These are phyloP conservation scores for Aptenodytes forsteri DNA, from an alignment of 2,113 vertebrate species.

Conservation along the genomic window DNA sequence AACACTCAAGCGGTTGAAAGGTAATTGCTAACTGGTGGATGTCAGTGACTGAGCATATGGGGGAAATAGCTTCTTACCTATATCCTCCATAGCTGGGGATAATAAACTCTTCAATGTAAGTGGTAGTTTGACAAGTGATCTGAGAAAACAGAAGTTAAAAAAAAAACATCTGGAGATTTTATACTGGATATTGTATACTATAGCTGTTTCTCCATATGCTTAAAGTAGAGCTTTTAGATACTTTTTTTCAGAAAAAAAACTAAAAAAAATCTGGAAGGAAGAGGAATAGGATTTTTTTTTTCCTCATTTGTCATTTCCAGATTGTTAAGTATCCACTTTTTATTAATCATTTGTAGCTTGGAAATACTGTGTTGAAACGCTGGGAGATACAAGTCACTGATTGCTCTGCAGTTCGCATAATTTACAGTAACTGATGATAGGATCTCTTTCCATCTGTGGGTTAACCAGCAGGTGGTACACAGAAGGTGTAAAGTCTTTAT, in stretches of 20 bases:
- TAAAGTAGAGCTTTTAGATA: not conserved
- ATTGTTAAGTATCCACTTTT: not conserved
- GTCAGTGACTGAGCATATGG: not conserved
- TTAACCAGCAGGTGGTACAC: not conserved
- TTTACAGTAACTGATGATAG: not conserved
- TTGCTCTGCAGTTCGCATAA: not conserved
- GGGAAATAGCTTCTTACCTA: not conserved
- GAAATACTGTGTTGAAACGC: not conserved
- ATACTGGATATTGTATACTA: too few relatives aligned
- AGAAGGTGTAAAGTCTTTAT: not conserved
- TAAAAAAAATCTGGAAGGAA: not conserved
- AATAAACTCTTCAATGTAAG: not conserved
- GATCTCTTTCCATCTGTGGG: not conserved
- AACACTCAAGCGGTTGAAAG: not conserved
- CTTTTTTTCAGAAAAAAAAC: not conserved
- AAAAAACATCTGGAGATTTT: not conserved
- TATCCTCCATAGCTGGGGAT: not conserved
- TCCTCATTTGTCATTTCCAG: not conserved
- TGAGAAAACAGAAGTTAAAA: not conserved
- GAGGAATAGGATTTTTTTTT: not conserved
- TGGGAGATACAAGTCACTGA: not conserved
- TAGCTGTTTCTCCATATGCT: not conserved
- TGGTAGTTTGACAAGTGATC: not conserved
- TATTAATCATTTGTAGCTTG: not conserved
- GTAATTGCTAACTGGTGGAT: not conserved